Conservation (phyloP, 2,797 vertebrate genomes). For the Eospalax fontanierii region DNA sequence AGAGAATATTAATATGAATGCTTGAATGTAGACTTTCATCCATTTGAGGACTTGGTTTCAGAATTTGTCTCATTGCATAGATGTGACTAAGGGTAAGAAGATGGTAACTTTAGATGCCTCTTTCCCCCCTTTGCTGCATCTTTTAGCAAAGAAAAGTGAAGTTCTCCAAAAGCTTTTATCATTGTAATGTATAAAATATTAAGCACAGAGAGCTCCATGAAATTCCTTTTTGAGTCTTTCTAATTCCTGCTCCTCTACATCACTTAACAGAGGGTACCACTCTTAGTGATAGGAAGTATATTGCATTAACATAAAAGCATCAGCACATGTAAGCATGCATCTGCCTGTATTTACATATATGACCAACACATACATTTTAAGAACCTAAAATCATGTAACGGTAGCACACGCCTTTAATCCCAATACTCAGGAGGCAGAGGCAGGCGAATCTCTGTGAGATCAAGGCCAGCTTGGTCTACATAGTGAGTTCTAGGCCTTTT, state of each 20-base stretch:
- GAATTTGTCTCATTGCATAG: slow-evolving; percentile 45
- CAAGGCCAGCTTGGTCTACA: too few species aligned
- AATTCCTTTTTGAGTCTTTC: slow-evolving; percentile 10
- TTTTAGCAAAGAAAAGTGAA: slow-evolving; percentile 3
- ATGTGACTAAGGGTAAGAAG: neutral
- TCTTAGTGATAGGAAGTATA: neutral
- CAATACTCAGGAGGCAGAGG: too few species aligned
- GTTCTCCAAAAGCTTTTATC: slow-evolving; percentile 6
- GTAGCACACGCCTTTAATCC: too few species aligned
- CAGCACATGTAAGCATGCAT: neutral
- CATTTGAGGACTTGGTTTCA: slow-evolving; percentile 25
- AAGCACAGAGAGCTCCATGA: neutral
- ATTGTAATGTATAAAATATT: slow-evolving; percentile 33
- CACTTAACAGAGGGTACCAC: neutral
- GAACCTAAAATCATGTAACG: slow-evolving; percentile 11
- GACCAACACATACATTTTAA: neutral
- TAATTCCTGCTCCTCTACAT: neutral
- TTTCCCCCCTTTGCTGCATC: neutral
- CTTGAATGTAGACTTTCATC: neutral
- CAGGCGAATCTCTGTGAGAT: too few species aligned
- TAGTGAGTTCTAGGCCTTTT: too few species aligned
- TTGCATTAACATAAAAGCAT: neutral
- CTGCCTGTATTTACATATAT: neutral
- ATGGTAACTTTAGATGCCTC: slow-evolving; percentile 3
- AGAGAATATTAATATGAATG: slow-evolving; percentile 17